phyloP scores from a whole-genome alignment of 2,113 vertebrate genomes.

The Dunckerocampus dactyliophorus region DNA sequence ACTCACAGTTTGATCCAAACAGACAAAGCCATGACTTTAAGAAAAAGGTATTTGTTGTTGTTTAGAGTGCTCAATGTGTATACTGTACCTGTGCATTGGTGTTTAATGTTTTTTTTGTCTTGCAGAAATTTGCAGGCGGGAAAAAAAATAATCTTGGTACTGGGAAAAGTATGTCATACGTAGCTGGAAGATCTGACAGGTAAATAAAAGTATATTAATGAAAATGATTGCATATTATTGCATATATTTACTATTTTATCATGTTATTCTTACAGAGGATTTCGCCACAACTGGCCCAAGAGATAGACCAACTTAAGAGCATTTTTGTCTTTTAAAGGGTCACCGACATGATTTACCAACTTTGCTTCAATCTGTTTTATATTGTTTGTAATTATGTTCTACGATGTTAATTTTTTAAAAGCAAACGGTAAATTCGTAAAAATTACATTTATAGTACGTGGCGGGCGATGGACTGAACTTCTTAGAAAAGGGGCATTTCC shows the following conservation, averaged over 20 bases:
- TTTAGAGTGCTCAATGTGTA: not conserved
- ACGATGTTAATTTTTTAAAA: no score
- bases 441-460: no score
- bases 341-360: no score
- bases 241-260: slow-evolving; percentile 1
- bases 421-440: no score
- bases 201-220: slow-evolving; percentile 39
- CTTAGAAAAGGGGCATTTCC: no score
- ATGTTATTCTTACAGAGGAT: slow-evolving; percentile 73
- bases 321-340: slow-evolving; percentile 17
- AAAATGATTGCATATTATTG: not conserved
- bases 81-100: not conserved
- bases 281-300: slow-evolving; percentile 88
- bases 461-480: no score
- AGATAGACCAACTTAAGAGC: slow-evolving; percentile 71
- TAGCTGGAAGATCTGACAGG: slow-evolving; percentile 82
- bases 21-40: slow-evolving; percentile 58
- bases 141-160: slow-evolving; percentile 69
- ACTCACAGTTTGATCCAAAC: slow-evolving; percentile 85
- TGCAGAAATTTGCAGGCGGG: slow-evolving; percentile 75
- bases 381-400: no score
- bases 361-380: no score
- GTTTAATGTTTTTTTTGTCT: not conserved
- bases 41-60: slow-evolving; percentile 63
- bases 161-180: slow-evolving; percentile 89